These are phyloP conservation scores for Microcebus tavaratra DNA, from an alignment of 2,113 vertebrate species.

Conservation along the genomic window DNA sequence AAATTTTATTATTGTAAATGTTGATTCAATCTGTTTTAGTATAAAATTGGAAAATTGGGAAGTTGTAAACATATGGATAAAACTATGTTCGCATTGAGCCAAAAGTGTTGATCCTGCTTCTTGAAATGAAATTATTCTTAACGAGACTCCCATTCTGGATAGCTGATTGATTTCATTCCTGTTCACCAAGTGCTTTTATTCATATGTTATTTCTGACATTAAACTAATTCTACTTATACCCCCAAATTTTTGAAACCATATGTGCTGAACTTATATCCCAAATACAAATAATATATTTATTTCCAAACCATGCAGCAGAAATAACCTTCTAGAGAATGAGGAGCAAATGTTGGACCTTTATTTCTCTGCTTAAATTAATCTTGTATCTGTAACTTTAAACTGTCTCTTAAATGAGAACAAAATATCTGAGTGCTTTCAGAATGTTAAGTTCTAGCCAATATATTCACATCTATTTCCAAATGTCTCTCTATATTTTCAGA, in stretches of 20 bases:
- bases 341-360: not conserved
- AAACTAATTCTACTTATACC: not conserved
- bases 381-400: not conserved
- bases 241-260: not conserved
- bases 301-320: not conserved
- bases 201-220: not conserved
- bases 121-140: constrained; percentile 46
- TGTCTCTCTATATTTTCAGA: not conserved
- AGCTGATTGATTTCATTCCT: not conserved
- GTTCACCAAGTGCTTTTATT: constrained; percentile 1
- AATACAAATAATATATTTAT: not conserved
- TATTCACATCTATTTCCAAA: not conserved
- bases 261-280: not conserved
- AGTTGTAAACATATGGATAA: constrained; percentile 44
- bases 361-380: constrained; percentile 55
- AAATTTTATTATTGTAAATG: constrained; percentile 20
- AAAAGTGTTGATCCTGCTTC: constrained; percentile 43
- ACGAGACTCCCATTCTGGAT: not conserved
- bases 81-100: not conserved
- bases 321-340: not conserved
- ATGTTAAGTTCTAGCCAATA: constrained; percentile 21
- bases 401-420: constrained; percentile 46
- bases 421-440: not conserved
- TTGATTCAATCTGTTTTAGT: constrained; percentile 51
- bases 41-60: constrained; percentile 24